Base-by-base conservation (phyloP, 1,140 invertebrate species). In the Andrena cerasifolii region DNA sequence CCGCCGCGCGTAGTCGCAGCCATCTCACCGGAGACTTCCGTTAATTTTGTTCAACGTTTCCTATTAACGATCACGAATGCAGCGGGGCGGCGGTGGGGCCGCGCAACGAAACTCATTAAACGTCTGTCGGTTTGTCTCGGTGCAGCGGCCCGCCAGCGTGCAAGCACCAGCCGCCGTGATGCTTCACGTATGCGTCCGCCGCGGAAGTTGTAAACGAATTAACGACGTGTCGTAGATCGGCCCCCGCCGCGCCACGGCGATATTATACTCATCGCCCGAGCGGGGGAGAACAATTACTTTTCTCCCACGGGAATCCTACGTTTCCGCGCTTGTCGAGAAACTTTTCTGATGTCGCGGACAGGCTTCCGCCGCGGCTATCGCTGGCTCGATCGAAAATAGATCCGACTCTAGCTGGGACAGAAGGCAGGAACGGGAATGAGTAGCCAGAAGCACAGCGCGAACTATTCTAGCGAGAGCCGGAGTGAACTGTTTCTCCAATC, bases 81-180 rank as follows among this genome's bases (percentile, higher is more conserved):
- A 54, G 61, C 47, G 51, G 40, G 28, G 74, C 36, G 33, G 47
- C 49, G 26, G 58, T 56, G 21, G 33, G 40, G 78, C 79, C 73
- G 78, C 77, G 63, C 72, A 84, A 88, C 88, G 87, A 90, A 90
- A 90, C 89, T 90, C 89, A 90, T 90, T 90, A 90, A 90, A 90
- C 83, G 85, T 88, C 89, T 89, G 89, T 90, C 89, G 85, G 86
- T 89, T 90, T 86, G 82, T 87, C 89, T 85, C 89, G 86, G 88
- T 90, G 86, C 82, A 87, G 88, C 59, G 40, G 33, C 4, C 82
- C 86, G 78, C 76, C 77, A 26, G 4, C 33, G 40, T 6, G n/a
- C 36, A 26, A 40, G 26, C 8, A 47, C 24, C 28, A 24, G n/a
- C 12, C 24, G n/a, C 45, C 68, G 3, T 33, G 28, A 45, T 16